Evolutionary conservation across 1,140 invertebrate genomes (phyloP), one percentile per base, ranked within the genome.

Genomic region (Apis dorsata): DNA sequence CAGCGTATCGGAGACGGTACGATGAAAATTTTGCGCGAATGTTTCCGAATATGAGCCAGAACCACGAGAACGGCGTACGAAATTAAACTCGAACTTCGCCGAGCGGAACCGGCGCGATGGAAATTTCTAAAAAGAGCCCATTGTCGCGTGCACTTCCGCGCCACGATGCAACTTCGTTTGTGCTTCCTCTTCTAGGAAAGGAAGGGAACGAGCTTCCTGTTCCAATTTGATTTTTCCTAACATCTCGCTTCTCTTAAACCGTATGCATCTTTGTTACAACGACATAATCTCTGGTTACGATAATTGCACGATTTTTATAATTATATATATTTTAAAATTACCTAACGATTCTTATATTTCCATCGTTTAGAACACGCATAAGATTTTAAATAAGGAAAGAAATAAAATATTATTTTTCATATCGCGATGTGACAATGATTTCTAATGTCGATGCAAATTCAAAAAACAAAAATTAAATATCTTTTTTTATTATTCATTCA

Each of bases 11-110:
- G 9, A 44, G 15, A 55, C 69, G 70, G 24, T 10, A 53, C 59
- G 44, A 59, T 80, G 79, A 74, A 81, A 53, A 81, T 81, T 81
- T 74, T 65, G 59, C 79, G 79, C 71, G 44, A 72, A 81, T 66
- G 79, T 81, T 66, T 66, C 75, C 75, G 75, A 77, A 77, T 77
- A 77, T 66, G 75, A 66, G 71, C 28, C 53, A n/a, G 51, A 19
- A 17, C 60, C 68, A 60, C 53, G 70, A 53, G 70, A 53, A 60
- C 53, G 51, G 59, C 60, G 79, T 55, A 53, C 69, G 60, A 74
- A 80, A 80, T 80, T 80, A 80, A 80, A 44, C 34, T 11, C 15
- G 79, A 72, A 80, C 19, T 73, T 73, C 70, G 21, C 13, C 51
- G 24, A 57, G 28, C 62, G 62, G 19, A 53, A 66, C 75, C 21